Evolutionary conservation across 2,113 vertebrate genomes (phyloP).

Genomic region (Monarcha castaneiventris): DNA sequence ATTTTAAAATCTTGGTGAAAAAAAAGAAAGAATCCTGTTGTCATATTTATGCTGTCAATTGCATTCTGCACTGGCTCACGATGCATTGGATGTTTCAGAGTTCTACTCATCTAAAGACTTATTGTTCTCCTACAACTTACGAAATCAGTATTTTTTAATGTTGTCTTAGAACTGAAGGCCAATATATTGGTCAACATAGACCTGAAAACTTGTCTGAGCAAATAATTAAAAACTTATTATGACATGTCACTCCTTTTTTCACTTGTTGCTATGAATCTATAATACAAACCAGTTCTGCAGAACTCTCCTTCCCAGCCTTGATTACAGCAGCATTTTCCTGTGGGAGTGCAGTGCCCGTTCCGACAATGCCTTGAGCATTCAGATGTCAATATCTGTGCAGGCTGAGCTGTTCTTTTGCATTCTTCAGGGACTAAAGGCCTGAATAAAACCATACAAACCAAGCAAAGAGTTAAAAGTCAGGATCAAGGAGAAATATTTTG

Average conservation of each 20-base stretch:
- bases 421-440: slow-evolving; percentile 92
- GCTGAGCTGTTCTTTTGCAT: slow-evolving; percentile 83
- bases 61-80: neutral
- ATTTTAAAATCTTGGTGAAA: neutral
- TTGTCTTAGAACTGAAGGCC: neutral
- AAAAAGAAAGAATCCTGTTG: neutral
- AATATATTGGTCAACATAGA: neutral
- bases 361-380: slow-evolving; percentile 92
- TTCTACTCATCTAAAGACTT: neutral
- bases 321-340: slow-evolving; percentile 91
- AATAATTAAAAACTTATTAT: neutral
- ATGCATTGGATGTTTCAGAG: neutral
- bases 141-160: neutral
- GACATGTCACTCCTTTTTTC: neutral
- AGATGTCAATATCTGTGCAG: slow-evolving; percentile 86
- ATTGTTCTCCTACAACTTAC: neutral
- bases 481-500: neutral
- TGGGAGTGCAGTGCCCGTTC: slow-evolving; percentile 93
- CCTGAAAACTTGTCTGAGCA: neutral
- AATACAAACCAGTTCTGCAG: slow-evolving; percentile 89
- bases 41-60: neutral
- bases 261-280: neutral
- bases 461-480: neutral
- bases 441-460: slow-evolving; percentile 24
- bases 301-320: slow-evolving; percentile 95